These are phyloP conservation scores for Lumbricus terrestris DNA, from an alignment of 2,888 invertebrate genomes.

Conservation along the genomic window DNA sequence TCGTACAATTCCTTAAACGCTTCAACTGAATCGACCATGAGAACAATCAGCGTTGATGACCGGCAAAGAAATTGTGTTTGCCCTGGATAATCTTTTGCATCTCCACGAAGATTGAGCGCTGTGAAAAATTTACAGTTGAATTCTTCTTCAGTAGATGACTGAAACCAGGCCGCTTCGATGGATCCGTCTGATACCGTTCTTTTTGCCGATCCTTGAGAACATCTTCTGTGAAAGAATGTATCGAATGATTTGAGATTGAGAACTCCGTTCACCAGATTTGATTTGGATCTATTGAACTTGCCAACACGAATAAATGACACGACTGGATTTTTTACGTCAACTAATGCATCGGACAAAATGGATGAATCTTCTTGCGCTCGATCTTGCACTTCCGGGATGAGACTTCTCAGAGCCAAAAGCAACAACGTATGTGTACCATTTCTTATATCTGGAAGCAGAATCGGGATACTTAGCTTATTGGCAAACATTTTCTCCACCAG, in stretches of 20 bases:
- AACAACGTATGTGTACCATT: neutral
- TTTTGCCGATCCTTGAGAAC: neutral
- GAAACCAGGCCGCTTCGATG: neutral
- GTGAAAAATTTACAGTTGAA: neutral
- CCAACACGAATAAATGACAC: neutral
- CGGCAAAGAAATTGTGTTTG: neutral
- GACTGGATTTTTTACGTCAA: too few species aligned
- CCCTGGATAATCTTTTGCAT: neutral
- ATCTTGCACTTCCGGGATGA: neutral
- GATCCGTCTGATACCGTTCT: neutral
- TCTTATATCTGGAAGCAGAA: neutral
- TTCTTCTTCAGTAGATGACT: neutral
- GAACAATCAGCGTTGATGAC: neutral
- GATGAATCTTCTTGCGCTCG: too few species aligned
- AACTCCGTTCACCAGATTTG: neutral
- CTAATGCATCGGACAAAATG: too few species aligned
- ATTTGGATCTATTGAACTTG: neutral
- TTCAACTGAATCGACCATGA: neutral
- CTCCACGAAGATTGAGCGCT: neutral
- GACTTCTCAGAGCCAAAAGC: neutral
- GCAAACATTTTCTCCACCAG: neutral
- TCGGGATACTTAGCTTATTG: neutral
- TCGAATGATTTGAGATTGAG: neutral
- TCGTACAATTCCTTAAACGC: neutral
- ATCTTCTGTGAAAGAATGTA: neutral